phyloP scores from a whole-genome alignment of 2,113 vertebrate genomes.

The Prietella phreatophila region DNA sequence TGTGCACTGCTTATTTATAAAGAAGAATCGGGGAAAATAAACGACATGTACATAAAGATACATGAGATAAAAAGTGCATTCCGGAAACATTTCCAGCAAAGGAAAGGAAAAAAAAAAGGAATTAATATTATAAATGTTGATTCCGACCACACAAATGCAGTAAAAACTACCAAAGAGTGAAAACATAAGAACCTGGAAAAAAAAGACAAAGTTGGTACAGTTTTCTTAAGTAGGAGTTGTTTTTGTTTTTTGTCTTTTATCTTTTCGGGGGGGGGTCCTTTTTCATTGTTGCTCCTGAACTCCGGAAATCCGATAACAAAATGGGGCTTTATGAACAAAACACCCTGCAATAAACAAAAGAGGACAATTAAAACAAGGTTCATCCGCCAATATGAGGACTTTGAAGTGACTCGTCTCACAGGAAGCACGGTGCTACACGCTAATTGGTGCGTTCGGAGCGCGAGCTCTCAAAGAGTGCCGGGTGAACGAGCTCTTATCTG shows the following conservation, averaged over 20 bases:
- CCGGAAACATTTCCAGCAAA: conserved; percentile 55
- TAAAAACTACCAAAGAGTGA: conserved; percentile 47
- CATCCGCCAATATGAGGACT: conserved; percentile 54
- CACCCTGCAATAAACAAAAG: conserved; percentile 67
- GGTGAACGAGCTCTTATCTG: conserved; percentile 65
- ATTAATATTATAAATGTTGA: conserved; percentile 58
- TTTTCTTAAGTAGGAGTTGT: conserved; percentile 67
- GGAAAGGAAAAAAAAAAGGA: conserved; percentile 45
- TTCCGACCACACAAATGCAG: conserved; percentile 64
- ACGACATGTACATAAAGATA: neutral
- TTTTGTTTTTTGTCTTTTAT: conserved; percentile 11
- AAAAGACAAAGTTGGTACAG: conserved; percentile 77
- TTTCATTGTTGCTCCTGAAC: conserved; percentile 40
- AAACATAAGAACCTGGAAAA: conserved; percentile 32
- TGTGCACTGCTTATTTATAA: conserved; percentile 62
- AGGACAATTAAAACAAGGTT: conserved; percentile 27
- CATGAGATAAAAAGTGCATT: conserved; percentile 55
- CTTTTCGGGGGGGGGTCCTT: conserved; percentile 38
- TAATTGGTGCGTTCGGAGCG: neutral
- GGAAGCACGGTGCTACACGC: conserved; percentile 44
- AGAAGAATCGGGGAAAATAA: conserved; percentile 37
- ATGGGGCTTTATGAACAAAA: conserved; percentile 71
- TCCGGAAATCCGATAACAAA: conserved; percentile 44
- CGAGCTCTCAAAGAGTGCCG: conserved; percentile 50
- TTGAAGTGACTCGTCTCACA: conserved; percentile 64